phyloP scores from a whole-genome alignment of 2,797 vertebrate genomes.

The Natrix natrix region DNA sequence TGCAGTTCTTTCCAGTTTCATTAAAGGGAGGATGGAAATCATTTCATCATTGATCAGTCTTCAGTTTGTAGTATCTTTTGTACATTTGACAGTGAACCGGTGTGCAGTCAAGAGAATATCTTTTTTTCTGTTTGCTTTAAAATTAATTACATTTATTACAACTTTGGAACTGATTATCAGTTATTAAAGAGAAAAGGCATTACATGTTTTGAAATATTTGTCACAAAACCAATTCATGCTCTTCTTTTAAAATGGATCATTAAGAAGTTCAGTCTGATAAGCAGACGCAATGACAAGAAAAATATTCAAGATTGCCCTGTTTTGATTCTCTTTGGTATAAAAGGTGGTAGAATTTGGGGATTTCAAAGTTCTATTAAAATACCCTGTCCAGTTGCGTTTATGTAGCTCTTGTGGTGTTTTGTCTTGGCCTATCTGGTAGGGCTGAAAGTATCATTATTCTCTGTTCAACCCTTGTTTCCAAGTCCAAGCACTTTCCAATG shows the following conservation, averaged over 20 bases:
- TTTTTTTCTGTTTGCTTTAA: neutral
- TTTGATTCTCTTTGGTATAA: neutral
- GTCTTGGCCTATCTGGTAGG: neutral
- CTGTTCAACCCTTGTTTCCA: neutral
- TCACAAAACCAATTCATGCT: neutral
- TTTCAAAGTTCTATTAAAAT: neutral
- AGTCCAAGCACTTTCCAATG: neutral
- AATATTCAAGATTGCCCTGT: neutral
- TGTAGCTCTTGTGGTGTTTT: neutral
- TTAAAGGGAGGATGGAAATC: neutral
- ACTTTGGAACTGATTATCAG: neutral
- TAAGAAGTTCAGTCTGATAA: neutral
- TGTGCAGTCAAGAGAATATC: neutral
- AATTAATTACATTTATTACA: neutral
- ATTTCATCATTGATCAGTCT: neutral
- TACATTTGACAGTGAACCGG: neutral
- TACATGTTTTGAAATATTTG: neutral
- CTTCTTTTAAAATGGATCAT: neutral
- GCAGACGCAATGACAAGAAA: neutral
- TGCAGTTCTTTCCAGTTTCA: conserved; percentile 1
- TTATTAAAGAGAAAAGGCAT: neutral
- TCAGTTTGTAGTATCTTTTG: neutral
- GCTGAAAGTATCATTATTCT: neutral
- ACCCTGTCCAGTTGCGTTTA: neutral
- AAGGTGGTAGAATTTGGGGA: neutral